Conservation (phyloP, 2,113 vertebrate species). For the Daphoenositta chrysoptera region DNA sequence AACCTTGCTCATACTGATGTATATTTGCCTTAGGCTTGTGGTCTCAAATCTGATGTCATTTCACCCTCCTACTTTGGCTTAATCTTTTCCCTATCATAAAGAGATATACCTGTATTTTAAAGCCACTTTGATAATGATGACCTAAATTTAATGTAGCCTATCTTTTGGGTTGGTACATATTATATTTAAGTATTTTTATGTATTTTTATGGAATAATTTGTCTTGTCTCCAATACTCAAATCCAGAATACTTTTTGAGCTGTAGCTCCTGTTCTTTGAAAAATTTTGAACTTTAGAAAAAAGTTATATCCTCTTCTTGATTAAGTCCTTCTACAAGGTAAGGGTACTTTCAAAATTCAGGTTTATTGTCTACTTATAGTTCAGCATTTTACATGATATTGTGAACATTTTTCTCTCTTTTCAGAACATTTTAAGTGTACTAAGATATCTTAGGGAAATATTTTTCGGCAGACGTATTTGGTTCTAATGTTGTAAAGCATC, state of each 20-base stretch:
- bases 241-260: background rate
- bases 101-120: background rate
- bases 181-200: background rate
- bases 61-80: background rate
- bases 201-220: background rate
- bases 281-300: background rate
- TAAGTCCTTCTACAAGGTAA: background rate
- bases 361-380: background rate
- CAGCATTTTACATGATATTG: background rate
- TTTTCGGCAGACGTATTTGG: background rate
- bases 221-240: background rate
- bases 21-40: background rate
- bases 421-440: background rate
- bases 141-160: accelerated
- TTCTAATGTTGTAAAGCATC: background rate
- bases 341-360: background rate
- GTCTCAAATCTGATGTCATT: background rate
- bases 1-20: background rate
- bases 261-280: background rate
- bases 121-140: background rate
- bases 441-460: background rate
- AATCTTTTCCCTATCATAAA: background rate
- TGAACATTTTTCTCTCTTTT: background rate
- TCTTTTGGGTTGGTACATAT: background rate
- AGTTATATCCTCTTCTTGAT: background rate